Percentiles rank a stretch among this genome's conserved stretches.
phyloP scores from a whole-genome alignment of 1,140 invertebrate genomes.

The Lepidotrigona ventralis region DNA sequence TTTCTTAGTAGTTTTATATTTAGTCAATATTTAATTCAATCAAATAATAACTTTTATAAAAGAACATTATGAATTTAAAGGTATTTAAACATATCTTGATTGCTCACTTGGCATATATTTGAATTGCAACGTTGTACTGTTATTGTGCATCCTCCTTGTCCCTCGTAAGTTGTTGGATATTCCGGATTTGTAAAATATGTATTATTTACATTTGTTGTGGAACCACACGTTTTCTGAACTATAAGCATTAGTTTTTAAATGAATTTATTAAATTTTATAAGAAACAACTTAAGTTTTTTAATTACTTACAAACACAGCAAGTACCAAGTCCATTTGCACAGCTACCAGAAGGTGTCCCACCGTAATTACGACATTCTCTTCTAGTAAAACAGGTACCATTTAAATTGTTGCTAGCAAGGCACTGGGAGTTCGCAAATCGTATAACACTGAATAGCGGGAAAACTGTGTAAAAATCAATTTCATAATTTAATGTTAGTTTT shows the following conservation, averaged over 20 bases:
- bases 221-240: constrained; percentile 87
- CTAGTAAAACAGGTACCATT: constrained; percentile 88
- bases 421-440: constrained; percentile 85
- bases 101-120: constrained; percentile 86
- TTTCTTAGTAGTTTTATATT: not conserved
- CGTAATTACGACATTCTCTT: constrained; percentile 86
- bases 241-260: constrained; percentile 25
- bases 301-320: constrained; percentile 89
- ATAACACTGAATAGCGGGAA: constrained; percentile 87
- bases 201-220: constrained; percentile 86
- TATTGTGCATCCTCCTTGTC: constrained; percentile 85
- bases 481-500: constrained; percentile 5
- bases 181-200: constrained; percentile 90
- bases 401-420: constrained; percentile 83
- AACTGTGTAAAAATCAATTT: constrained; percentile 75
- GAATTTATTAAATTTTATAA: not conserved
- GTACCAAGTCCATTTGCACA: constrained; percentile 86
- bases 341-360: constrained; percentile 84
- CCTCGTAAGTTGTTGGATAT: constrained; percentile 85
- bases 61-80: constrained; percentile 2
- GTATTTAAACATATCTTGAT: constrained; percentile 16
- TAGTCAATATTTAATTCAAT: not conserved
- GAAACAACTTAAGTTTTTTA: not conserved
- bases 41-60: not conserved
- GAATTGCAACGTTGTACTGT: constrained; percentile 85